These are phyloP conservation scores for Heptranchias perlo DNA, from an alignment of 2,113 vertebrate species.

Conservation along the genomic window DNA sequence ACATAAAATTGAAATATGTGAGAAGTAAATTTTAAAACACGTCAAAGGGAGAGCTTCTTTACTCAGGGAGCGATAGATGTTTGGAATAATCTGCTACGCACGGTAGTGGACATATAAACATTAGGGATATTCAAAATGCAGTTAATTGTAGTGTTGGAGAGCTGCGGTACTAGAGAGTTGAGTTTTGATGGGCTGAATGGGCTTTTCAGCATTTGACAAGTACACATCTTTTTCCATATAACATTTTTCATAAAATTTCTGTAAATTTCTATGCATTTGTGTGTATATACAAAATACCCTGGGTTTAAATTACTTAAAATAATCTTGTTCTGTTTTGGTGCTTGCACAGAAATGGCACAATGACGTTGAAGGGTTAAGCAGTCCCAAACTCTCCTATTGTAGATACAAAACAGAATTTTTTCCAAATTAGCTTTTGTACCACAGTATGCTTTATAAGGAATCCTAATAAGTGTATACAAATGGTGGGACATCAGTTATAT, in stretches of 20 bases:
- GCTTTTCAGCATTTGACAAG: neutral
- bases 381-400: neutral
- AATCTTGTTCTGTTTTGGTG: neutral
- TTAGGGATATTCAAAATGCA: too few species aligned
- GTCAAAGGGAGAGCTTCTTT: neutral
- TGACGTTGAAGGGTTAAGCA: neutral
- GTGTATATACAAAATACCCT: too few species aligned
- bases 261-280: neutral
- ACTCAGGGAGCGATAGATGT: neutral
- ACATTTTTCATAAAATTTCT: neutral
- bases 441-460: neutral
- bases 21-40: neutral
- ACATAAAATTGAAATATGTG: neutral
- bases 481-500: neutral
- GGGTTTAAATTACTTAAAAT: neutral
- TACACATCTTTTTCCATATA: neutral
- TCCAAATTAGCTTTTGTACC: slow-evolving; percentile 14
- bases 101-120: too few species aligned
- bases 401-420: neutral
- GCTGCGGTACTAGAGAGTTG: too few species aligned
- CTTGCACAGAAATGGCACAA: neutral
- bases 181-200: too few species aligned
- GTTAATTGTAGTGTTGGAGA: too few species aligned
- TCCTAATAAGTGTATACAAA: slow-evolving; percentile 2
- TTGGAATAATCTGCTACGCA: too few species aligned